These are phyloP conservation scores for Paracentrotus lividus DNA, from an alignment of 53 echinoderm and acorn worm species.

Conservation along the genomic window DNA sequence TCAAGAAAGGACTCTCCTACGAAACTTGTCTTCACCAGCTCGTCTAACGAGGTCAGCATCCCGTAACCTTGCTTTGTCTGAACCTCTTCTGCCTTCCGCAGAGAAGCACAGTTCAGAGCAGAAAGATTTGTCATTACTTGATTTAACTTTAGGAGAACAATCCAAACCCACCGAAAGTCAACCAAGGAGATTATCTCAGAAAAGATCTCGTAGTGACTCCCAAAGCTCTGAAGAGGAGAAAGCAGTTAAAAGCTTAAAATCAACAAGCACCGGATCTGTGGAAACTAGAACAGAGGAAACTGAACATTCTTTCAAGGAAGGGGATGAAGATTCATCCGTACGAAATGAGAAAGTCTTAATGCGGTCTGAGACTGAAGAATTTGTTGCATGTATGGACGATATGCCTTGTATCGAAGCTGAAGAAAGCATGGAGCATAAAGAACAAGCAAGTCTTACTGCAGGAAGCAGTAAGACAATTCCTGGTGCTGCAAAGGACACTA, in stretches of 20 bases:
- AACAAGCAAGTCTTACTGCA: background rate
- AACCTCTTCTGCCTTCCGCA: background rate
- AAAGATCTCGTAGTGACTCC: slow-evolving; percentile 40
- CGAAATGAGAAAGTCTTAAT: slow-evolving; percentile 50
- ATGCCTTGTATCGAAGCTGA: background rate
- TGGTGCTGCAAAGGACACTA: background rate
- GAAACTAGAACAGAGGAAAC: background rate
- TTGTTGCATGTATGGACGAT: slow-evolving; percentile 71
- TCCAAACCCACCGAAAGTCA: background rate
- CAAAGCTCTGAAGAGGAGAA: slow-evolving; percentile 46
- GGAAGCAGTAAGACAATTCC: background rate
- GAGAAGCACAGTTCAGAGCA: background rate
- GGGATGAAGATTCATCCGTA: background rate
- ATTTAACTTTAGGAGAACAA: background rate
- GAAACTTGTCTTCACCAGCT: slow-evolving; percentile 61
- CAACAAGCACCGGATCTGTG: background rate
- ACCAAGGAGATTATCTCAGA: background rate
- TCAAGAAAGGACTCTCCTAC: background rate
- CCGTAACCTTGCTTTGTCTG: slow-evolving; percentile 1
- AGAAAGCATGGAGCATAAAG: background rate
- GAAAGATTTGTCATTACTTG: background rate
- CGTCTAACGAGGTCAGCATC: slow-evolving; percentile 48
- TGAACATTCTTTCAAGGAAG: background rate
- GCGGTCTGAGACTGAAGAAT: slow-evolving; percentile 64
- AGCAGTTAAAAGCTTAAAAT: background rate